A percentile compares a stretch with the other conserved stretches of the same genome.
Conservation (phyloP, 1,140 invertebrate species). For the Caenorhabditis latens region DNA sequence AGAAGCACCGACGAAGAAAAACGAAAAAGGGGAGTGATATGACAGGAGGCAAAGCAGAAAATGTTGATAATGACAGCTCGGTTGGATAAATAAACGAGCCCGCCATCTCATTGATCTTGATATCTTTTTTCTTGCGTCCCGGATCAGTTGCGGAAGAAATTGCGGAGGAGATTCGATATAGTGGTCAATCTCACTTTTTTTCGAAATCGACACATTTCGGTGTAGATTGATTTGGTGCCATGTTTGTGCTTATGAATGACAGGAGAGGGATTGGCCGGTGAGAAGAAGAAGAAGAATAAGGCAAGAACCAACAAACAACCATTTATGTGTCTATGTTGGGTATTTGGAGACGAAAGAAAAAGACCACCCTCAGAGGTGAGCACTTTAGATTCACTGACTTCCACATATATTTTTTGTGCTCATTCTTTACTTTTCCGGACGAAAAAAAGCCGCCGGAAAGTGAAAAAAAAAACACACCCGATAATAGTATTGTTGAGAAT, state of each 20-base stretch:
- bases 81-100: slow-evolving; percentile 37
- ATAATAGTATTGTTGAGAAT: neutral
- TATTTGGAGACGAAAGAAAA: slow-evolving; percentile 29
- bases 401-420: neutral
- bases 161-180: neutral
- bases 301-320: slow-evolving; percentile 4
- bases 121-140: slow-evolving; percentile 5
- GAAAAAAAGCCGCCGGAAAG: neutral
- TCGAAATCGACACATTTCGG: neutral
- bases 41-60: slow-evolving; percentile 17
- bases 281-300: neutral
- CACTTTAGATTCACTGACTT: slow-evolving; percentile 5
- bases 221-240: slow-evolving; percentile 5
- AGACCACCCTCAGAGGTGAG: neutral
- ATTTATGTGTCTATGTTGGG: slow-evolving; percentile 49
- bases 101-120: slow-evolving; percentile 44
- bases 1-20: slow-evolving; percentile 15
- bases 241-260: slow-evolving; percentile 18
- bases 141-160: slow-evolving; percentile 37
- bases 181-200: neutral
- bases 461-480: neutral
- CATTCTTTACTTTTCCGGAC: slow-evolving; percentile 34
- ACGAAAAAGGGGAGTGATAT: slow-evolving; percentile 2
- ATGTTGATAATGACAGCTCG: slow-evolving; percentile 53
- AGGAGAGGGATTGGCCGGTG: neutral